These are phyloP conservation scores for Archilochus colubris DNA, from an alignment of 2,113 vertebrate species.

Conservation along the genomic window DNA sequence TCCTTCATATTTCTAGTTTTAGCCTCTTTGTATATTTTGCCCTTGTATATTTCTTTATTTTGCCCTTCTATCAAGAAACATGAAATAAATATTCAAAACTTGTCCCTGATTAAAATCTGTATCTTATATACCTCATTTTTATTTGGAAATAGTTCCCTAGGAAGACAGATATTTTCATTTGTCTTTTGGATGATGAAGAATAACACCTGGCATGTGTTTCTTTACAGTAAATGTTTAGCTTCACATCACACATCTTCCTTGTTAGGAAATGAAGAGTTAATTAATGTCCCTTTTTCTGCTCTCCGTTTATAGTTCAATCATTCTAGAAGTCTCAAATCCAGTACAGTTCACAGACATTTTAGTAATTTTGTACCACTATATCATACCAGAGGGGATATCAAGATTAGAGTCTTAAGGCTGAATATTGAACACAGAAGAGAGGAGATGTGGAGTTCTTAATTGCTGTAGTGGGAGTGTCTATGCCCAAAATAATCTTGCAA, in stretches of 20 bases:
- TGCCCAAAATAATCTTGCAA: neutral
- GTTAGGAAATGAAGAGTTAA: conserved; percentile 50
- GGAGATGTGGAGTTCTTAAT: neutral
- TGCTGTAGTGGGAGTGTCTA: neutral
- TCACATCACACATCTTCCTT: conserved; percentile 4
- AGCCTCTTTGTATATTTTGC: neutral
- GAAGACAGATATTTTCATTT: neutral
- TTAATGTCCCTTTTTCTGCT: conserved; percentile 38
- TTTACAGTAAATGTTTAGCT: conserved; percentile 11
- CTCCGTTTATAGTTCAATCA: conserved; percentile 37
- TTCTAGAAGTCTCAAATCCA: conserved; percentile 41
- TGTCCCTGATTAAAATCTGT: neutral
- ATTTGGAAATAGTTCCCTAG: neutral
- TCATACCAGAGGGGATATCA: conserved; percentile 28
- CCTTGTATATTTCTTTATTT: no score
- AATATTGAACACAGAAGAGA: conserved; percentile 5
- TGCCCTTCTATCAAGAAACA: neutral
- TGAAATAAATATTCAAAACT: neutral
- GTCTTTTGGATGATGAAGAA: neutral
- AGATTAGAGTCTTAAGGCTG: conserved; percentile 36
- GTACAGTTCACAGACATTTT: neutral
- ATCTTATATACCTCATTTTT: neutral
- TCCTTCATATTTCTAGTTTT: neutral
- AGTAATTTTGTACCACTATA: conserved; percentile 17
- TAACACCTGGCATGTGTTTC: neutral